Percentiles rank a stretch among this genome's conserved stretches.
phyloP scores from a whole-genome alignment of 1,140 invertebrate species.

The Bicyclus anynana region DNA sequence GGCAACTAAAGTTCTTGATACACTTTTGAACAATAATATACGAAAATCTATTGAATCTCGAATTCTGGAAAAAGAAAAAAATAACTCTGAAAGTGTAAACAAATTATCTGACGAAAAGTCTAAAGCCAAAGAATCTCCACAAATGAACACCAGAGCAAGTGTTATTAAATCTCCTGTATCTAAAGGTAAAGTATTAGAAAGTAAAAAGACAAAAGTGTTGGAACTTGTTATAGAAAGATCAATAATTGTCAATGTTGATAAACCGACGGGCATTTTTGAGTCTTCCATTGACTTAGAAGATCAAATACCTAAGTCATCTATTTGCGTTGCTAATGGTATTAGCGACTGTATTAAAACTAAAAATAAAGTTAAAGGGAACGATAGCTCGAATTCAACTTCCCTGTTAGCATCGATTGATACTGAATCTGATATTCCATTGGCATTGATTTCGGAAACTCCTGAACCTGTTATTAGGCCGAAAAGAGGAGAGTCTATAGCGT shows the following conservation, averaged over 20 bases:
- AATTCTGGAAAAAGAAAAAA: conserved; percentile 72
- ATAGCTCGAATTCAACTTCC: conserved; percentile 32
- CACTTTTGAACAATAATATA: conserved; percentile 73
- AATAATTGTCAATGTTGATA: conserved; percentile 68
- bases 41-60: conserved; percentile 75
- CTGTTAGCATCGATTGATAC: conserved; percentile 51
- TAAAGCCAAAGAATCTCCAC: conserved; percentile 58
- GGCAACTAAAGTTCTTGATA: conserved; percentile 73
- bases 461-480: conserved; percentile 62
- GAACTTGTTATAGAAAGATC: conserved; percentile 51
- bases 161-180: conserved; percentile 77
- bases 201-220: conserved; percentile 59
- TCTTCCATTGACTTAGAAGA: conserved; percentile 80
- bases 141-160: conserved; percentile 67
- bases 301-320: conserved; percentile 79
- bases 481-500: conserved; percentile 70
- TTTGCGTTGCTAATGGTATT: conserved; percentile 55
- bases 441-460: conserved; percentile 63
- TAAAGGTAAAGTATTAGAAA: conserved; percentile 69
- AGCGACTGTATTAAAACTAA: conserved; percentile 48
- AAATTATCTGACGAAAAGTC: conserved; percentile 52
- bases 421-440: conserved; percentile 60
- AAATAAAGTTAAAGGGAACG: conserved; percentile 40
- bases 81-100: conserved; percentile 37
- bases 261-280: conserved; percentile 81